phyloP scores from a whole-genome alignment of 2,797 vertebrate species.

The Girardinus metallicus region DNA sequence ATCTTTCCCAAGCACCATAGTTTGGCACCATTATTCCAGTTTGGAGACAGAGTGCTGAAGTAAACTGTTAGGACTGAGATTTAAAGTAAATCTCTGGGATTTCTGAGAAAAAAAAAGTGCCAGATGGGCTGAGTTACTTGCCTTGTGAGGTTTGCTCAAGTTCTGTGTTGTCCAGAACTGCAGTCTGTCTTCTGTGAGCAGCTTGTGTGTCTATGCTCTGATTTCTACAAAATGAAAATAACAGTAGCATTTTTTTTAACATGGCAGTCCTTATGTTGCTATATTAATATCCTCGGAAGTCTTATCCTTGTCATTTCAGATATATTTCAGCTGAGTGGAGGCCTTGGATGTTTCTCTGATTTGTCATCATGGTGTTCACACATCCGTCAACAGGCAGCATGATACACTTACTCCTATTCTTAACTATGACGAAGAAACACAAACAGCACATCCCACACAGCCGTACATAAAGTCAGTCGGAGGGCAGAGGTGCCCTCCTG shows the following conservation, averaged over 20 bases:
- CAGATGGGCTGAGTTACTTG: conserved; percentile 30
- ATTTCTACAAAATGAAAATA: not conserved
- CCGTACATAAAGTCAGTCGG: conserved; percentile 31
- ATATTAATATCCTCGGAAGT: not conserved
- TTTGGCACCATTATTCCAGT: not conserved
- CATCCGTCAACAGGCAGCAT: conserved; percentile 3
- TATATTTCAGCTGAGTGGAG: conserved; percentile 10
- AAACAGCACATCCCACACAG: conserved; percentile 48
- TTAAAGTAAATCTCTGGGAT: conserved; percentile 20
- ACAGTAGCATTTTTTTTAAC: not conserved
- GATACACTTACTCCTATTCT: conserved; percentile 26
- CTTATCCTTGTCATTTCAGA: conserved; percentile 7
- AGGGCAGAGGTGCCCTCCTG: conserved; percentile 37
- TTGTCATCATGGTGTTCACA: conserved; percentile 22
- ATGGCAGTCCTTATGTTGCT: conserved; percentile 1
- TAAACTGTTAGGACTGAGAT: not conserved
- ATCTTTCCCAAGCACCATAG: not conserved
- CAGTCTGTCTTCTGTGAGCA: not conserved
- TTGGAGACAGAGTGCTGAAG: conserved; percentile 11
- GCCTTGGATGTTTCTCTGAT: conserved; percentile 22
- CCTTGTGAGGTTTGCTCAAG: not conserved
- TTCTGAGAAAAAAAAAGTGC: not conserved
- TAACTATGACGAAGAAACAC: conserved; percentile 43
- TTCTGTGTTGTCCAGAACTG: not conserved
- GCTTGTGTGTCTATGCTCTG: not conserved